Percentiles rank a stretch among this genome's conserved stretches.
phyloP scores from a whole-genome alignment of 2,888 invertebrate genomes.

The Tetranychus truncatus region DNA sequence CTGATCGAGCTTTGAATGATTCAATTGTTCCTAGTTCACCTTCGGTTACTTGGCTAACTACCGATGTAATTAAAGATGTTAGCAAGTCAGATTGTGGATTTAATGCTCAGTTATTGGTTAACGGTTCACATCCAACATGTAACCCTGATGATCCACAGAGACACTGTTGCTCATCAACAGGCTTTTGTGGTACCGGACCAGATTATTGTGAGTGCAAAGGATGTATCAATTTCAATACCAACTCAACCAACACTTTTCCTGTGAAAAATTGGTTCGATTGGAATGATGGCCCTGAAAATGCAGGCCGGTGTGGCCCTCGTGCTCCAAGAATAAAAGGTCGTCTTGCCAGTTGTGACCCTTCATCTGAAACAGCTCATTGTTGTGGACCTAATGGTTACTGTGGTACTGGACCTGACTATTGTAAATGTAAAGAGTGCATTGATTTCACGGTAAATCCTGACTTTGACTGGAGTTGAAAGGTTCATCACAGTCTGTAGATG shows the following conservation, averaged over 20 bases:
- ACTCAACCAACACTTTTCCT: background rate
- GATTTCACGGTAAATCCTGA: slow-evolving; percentile 12
- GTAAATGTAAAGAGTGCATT: slow-evolving; percentile 12
- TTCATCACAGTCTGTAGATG: background rate
- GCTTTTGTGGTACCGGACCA: slow-evolving; percentile 15
- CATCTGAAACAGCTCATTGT: slow-evolving; percentile 10
- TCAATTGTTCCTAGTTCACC: slow-evolving; percentile 7
- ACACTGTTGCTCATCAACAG: slow-evolving; percentile 15
- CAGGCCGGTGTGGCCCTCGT: slow-evolving; percentile 12
- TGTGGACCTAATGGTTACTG: slow-evolving; percentile 14
- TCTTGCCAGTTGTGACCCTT: slow-evolving; percentile 12
- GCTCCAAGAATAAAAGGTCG: slow-evolving; percentile 13
- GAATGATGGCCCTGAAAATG: slow-evolving; percentile 8
- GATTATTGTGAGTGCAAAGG: slow-evolving; percentile 14
- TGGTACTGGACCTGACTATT: slow-evolving; percentile 15
- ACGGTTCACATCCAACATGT: slow-evolving; percentile 15
- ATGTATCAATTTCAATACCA: slow-evolving; percentile 11
- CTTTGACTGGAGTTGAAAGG: slow-evolving; percentile 3
- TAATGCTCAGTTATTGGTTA: background rate
- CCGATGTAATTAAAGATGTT: slow-evolving; percentile 1
- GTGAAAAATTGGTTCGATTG: slow-evolving; percentile 12
- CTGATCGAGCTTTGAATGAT: slow-evolving; percentile 10
- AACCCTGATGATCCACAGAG: slow-evolving; percentile 16
- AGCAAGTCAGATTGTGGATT: slow-evolving; percentile 15
- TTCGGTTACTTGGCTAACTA: slow-evolving; percentile 12